Conservation (phyloP, 1,140 invertebrate species). For the Arion vulgaris region DNA sequence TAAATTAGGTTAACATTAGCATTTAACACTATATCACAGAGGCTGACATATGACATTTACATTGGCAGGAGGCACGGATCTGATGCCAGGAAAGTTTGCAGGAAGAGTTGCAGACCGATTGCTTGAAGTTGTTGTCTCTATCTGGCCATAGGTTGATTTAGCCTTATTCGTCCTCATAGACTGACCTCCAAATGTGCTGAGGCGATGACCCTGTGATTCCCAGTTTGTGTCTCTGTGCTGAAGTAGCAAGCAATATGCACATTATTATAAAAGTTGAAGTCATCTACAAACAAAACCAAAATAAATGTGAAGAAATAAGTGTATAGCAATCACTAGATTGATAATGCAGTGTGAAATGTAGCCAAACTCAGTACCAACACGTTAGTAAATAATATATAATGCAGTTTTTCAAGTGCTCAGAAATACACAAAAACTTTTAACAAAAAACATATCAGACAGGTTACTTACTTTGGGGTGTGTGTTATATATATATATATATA, state of each 20-base stretch:
- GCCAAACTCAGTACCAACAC: no score
- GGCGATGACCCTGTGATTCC: conserved; percentile 26
- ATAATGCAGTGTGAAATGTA: no score
- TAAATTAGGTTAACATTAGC: no score
- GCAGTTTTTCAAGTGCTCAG: no score
- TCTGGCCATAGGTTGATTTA: conserved; percentile 28
- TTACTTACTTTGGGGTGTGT: no score
- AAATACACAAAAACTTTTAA: no score
- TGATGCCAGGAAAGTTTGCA: conserved; percentile 22
- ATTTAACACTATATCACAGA: neutral
- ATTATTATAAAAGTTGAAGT: neutral
- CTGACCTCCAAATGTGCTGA: conserved; percentile 26
- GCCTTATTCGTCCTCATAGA: conserved; percentile 2
- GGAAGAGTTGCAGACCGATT: conserved; percentile 30
- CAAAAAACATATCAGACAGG: no score
- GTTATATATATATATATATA: no score
- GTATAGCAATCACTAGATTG: no score
- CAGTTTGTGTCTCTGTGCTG: conserved; percentile 16
- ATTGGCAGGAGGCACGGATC: neutral
- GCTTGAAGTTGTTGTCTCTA: conserved; percentile 8
- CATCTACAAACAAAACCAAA: neutral
- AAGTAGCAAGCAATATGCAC: neutral
- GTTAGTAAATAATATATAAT: no score
- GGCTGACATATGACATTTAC: conserved; percentile 3
- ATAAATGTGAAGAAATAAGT: no score